Base-by-base conservation (phyloP, 2,797 vertebrate species). In the Melopsittacus undulatus region DNA sequence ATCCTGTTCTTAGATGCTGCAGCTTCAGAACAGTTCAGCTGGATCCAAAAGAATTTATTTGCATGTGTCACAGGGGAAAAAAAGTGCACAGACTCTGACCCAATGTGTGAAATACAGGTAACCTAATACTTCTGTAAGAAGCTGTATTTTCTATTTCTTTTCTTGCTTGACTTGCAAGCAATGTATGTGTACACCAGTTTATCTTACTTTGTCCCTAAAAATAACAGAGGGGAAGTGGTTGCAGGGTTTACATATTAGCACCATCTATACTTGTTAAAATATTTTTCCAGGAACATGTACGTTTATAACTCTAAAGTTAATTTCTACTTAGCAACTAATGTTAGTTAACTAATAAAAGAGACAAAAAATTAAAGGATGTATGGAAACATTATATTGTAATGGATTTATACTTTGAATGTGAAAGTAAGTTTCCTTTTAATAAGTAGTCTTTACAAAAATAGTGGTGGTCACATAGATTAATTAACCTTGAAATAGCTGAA, bases 221-320 rank as follows among this genome's bases (percentile, higher is more conserved):
- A 70, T 94, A 83, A 76, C 49, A 43, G 34, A 11, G 27, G 84
- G 86, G 88, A 97, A 92, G 92, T 94, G 84, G 90, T 90, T 94
- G 61, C 51, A 72, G 51, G 48, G 56, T 73, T 89, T 63, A 56
- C 10, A 17, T 83, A 68, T n/a, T 94, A 36, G n/a, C 51, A 80
- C 34, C 70, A 72, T 80, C 36, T 62, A 83, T 26, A 21, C 48
- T 81, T 74, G 42, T 42, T 73, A 42, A 88, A 88, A 46, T 91
- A 54, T 42, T 92, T 90, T 94, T 91, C 59, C 63, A 57, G 43
- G 63, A 79, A 16, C 27, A 11, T 57, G 10, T 51, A 20, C 62
- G 79, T 89, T 77, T 75, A 7, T 43, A 69, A 83, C 29, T 16
- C 34, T 76, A 32, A 74, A 80, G 34, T 81, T 46, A 91, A 67